Evolutionary conservation across 37 sponge, comb jelly and placozoan species (phyloP), one percentile per base, ranked within the genome.

Genomic region (Eunapius fragilis): DNA sequence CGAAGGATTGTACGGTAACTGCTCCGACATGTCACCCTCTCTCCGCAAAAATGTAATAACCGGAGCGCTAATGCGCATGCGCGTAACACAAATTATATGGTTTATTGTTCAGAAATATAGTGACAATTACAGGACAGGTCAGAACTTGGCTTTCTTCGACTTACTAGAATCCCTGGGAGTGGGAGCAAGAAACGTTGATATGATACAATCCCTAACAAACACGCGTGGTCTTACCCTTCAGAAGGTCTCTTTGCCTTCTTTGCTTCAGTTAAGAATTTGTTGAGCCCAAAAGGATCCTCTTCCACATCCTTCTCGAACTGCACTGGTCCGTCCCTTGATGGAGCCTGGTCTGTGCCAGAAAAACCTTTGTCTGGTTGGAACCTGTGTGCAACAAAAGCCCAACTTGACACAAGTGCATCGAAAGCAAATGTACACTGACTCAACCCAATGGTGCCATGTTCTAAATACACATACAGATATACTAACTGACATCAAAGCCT

Each of bases 231-330:
- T 72, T 14, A 30, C 31, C 80, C 87, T 75, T 92, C 93, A 14
- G 90, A 34, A 5, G 93, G 93, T 10, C 98, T 74, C 37, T 97
- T 95, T 67, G 89, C 90, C 74, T 87, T 92, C 84, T 97, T 97
- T n/a, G 96, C 98, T 34, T 97, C 95, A 25, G 93, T 91, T 77
- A 98, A 84, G 87, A 96, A 96, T 80, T 94, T 87, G 84, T 96
- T 94, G 69, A 98, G 88, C 22, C 93, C 95, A 86, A 98, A 98
- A 2, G 97, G 98, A 91, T 98, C 98, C 30, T 94, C 95, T 27
- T 92, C 94, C 19, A 87, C 88, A 13, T 91, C 98, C 70, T 94
- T 92, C 79, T 96, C 93, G 91, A 98, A 98, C 91, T 98, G 98
- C 22, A 98, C 98, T 37, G 98, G 96, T 1, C 98, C 98, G 69